phyloP scores from a whole-genome alignment of 1,140 invertebrate genomes.

The Coenobita brevimanus region DNA sequence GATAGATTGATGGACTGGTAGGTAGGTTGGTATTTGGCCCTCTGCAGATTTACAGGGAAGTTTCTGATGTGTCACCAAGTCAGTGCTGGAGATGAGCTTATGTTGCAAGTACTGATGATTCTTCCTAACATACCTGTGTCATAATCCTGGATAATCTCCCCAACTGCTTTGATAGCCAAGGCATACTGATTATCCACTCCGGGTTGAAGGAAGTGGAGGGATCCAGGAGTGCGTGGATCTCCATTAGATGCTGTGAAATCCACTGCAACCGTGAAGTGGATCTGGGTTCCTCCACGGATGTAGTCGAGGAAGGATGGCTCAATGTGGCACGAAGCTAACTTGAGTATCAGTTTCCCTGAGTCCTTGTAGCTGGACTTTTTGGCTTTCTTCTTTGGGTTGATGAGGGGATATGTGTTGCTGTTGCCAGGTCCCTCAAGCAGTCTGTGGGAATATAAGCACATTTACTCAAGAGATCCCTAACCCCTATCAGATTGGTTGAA shows the following conservation, averaged over 20 bases:
- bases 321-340: slow-evolving; percentile 61
- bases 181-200: slow-evolving; percentile 76
- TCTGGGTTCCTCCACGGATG: slow-evolving; percentile 76
- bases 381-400: slow-evolving; percentile 74
- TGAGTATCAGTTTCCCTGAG: slow-evolving; percentile 73
- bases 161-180: slow-evolving; percentile 77
- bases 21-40: too few species aligned
- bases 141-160: slow-evolving; percentile 79
- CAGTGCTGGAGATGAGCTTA: too few species aligned
- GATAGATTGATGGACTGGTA: too few species aligned
- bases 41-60: too few species aligned
- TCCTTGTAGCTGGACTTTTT: slow-evolving; percentile 75
- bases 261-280: slow-evolving; percentile 79
- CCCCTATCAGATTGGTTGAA: too few species aligned
- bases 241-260: slow-evolving; percentile 82
- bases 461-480: too few species aligned
- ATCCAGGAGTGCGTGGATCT: slow-evolving; percentile 75
- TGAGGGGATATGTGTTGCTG: slow-evolving; percentile 72
- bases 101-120: too few species aligned
- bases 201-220: slow-evolving; percentile 76
- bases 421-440: slow-evolving; percentile 70
- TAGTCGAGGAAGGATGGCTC: slow-evolving; percentile 75
- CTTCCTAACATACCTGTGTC: slow-evolving; percentile 70
- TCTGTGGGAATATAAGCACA: too few species aligned
- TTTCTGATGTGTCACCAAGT: too few species aligned